A percentile compares a stretch with the other conserved stretches of the same genome.
phyloP scores from a whole-genome alignment of 1,140 invertebrate genomes.

The Metopolophium dirhodum region DNA sequence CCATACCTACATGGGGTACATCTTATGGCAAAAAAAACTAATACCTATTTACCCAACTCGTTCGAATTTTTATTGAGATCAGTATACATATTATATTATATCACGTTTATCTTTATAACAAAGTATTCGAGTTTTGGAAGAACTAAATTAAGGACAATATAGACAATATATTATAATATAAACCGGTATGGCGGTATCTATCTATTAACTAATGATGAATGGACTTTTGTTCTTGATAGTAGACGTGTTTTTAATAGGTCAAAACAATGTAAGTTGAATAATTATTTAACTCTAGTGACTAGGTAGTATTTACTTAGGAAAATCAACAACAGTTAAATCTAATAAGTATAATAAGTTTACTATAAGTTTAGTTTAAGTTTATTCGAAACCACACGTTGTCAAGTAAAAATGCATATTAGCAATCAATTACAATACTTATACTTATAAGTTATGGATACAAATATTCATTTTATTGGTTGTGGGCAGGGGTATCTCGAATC shows the following conservation, averaged over 20 bases:
- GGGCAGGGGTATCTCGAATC: neutral
- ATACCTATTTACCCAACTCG: neutral
- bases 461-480: neutral
- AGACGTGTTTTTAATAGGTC: too few relatives aligned
- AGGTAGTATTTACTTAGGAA: neutral
- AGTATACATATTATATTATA: too few relatives aligned
- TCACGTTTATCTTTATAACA: neutral
- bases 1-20: too few relatives aligned
- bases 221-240: neutral
- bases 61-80: neutral
- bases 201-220: neutral
- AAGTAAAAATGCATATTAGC: neutral
- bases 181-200: neutral
- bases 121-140: neutral
- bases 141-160: neutral
- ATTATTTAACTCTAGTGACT: neutral
- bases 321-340: neutral
- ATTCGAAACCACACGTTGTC: neutral
- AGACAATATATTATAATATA: too few relatives aligned
- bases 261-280: neutral
- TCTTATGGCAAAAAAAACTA: neutral
- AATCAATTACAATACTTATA: neutral
- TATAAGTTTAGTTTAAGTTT: neutral
- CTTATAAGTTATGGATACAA: neutral
- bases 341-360: neutral